phyloP scores from a whole-genome alignment of 1,140 invertebrate genomes.

The Papilio dardanus region DNA sequence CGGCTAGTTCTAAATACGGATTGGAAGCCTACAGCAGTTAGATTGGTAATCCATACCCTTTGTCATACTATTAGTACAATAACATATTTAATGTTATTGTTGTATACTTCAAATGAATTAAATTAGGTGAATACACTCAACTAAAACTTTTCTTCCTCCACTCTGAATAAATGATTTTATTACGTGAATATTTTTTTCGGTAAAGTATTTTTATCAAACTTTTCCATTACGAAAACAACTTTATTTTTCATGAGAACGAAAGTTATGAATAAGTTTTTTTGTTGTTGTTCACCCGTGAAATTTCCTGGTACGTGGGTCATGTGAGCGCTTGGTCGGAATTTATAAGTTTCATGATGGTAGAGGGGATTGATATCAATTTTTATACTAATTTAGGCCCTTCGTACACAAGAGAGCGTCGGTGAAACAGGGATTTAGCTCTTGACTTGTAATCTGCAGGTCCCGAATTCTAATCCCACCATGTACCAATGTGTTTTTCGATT shows the following conservation, averaged over 20 bases:
- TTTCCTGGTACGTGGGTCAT: background rate
- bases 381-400: background rate
- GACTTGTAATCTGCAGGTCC: no score
- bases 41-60: no score
- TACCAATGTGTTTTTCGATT: no score
- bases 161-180: constrained; percentile 1
- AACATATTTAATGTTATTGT: no score
- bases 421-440: no score
- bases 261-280: background rate
- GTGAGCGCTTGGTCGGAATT: background rate
- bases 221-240: constrained; percentile 7
- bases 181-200: background rate
- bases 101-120: no score
- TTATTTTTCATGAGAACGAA: background rate
- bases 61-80: no score
- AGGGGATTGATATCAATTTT: background rate
- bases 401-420: no score
- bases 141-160: background rate
- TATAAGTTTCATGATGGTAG: background rate
- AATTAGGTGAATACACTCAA: background rate
- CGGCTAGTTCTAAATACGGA: no score
- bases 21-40: no score
- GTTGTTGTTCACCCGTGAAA: background rate
- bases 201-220: background rate
- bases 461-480: no score